Conservation (phyloP, 2,888 invertebrate genomes). For the Automeris io region DNA sequence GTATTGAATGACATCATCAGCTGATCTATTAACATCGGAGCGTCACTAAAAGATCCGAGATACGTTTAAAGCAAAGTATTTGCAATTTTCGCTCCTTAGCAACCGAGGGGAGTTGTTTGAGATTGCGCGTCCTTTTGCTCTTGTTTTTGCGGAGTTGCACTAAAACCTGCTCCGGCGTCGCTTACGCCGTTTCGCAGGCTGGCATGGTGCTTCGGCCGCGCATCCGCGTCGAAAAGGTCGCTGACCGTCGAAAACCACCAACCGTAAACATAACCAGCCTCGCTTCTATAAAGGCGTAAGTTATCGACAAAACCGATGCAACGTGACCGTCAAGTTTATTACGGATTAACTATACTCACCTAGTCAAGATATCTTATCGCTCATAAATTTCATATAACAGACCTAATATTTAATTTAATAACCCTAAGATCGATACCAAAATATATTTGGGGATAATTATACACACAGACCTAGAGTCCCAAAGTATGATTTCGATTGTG, state of each 20-base stretch:
- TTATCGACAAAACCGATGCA: slow-evolving; percentile 1
- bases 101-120: slow-evolving; percentile 30
- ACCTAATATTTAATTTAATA: neutral
- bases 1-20: too few relatives aligned
- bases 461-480: too few relatives aligned
- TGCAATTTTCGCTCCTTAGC: slow-evolving; percentile 35
- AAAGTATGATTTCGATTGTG: too few relatives aligned
- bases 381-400: neutral
- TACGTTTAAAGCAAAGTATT: too few relatives aligned
- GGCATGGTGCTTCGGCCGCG: slow-evolving; percentile 24
- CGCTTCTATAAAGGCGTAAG: neutral
- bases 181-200: slow-evolving; percentile 37
- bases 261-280: slow-evolving; percentile 45
- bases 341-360: neutral
- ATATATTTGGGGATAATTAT: too few relatives aligned
- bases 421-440: neutral
- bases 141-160: slow-evolving; percentile 42
- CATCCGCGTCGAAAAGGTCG: slow-evolving; percentile 62
- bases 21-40: neutral
- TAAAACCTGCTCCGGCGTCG: slow-evolving; percentile 38
- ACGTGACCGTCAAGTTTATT: neutral
- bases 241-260: slow-evolving; percentile 64
- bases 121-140: slow-evolving; percentile 29
- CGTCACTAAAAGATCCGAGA: neutral
- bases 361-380: neutral